A percentile compares a stretch with the other conserved stretches of the same genome.
These are phyloP conservation scores for Trichonephila clavipes DNA, from an alignment of 1,140 invertebrate species.

Conservation along the genomic window DNA sequence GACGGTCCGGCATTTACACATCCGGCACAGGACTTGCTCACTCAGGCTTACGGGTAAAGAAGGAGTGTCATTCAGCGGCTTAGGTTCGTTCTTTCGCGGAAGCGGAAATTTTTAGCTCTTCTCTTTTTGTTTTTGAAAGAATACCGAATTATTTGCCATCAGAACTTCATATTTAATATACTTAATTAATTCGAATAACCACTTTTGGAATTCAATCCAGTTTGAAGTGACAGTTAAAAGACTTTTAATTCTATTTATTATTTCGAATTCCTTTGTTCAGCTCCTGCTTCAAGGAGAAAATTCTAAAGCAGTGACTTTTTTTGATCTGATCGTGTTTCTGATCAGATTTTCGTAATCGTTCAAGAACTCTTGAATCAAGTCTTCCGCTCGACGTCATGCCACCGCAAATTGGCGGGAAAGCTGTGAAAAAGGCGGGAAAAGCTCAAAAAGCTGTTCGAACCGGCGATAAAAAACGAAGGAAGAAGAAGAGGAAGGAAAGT, in stretches of 20 bases:
- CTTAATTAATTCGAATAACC: too few species aligned
- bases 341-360: too few species aligned
- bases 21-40: conserved; percentile 27
- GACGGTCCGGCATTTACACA: conserved; percentile 5
- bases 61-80: conserved; percentile 29
- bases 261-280: too few species aligned
- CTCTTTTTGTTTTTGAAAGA: too few species aligned
- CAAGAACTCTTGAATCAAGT: too few species aligned
- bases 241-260: too few species aligned
- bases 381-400: not conserved
- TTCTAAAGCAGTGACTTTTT: not conserved
- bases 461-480: conserved; percentile 44
- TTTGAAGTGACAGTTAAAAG: too few species aligned
- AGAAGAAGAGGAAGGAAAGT: conserved; percentile 81
- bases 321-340: not conserved
- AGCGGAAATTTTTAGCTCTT: not conserved
- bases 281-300: too few species aligned
- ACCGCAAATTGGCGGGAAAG: conserved; percentile 44
- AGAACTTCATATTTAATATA: too few species aligned
- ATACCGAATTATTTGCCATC: too few species aligned
- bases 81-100: not conserved
- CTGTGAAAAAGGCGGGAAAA: conserved; percentile 56
- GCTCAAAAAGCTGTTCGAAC: conserved; percentile 54
- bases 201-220: too few species aligned
- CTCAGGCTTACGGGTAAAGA: not conserved